Conservation (phyloP, 2,888 invertebrate genomes). For the Stratiomys singularior region DNA sequence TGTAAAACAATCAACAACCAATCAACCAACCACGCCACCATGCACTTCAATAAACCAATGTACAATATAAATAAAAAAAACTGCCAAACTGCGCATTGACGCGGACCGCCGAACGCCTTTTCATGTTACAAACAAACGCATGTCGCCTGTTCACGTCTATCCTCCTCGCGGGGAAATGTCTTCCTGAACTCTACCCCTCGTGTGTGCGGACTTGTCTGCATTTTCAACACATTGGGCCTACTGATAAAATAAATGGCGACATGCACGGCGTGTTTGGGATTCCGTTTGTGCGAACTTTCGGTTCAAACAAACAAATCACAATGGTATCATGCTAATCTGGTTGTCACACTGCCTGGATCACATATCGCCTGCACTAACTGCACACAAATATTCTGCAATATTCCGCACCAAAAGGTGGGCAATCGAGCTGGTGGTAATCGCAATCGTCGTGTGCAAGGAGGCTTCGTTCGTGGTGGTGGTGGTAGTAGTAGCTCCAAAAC, state of each 20-base stretch:
- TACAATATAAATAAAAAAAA: too few relatives aligned
- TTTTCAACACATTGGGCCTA: constrained; percentile 12
- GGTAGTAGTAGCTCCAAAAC: constrained; percentile 62
- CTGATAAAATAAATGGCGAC: constrained; percentile 4
- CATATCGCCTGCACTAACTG: constrained; percentile 3
- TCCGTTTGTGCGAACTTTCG: constrained; percentile 27
- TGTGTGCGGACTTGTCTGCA: constrained; percentile 21
- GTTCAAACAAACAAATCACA: constrained; percentile 29
- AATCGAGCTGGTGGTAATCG: constrained; percentile 65
- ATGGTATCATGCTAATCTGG: background rate
- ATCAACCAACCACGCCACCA: constrained; percentile 13
- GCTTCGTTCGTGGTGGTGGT: constrained; percentile 65
- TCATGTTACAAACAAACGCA: background rate
- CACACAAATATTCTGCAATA: constrained; percentile 33
- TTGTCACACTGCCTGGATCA: constrained; percentile 37
- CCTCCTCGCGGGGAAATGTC: constrained; percentile 24
- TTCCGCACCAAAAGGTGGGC: constrained; percentile 62
- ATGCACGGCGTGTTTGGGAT: constrained; percentile 25
- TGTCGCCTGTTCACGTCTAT: background rate
- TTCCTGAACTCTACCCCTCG: constrained; percentile 2
- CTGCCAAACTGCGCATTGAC: constrained; percentile 32
- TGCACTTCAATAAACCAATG: constrained; percentile 14
- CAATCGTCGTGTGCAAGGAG: constrained; percentile 62
- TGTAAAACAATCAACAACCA: constrained; percentile 41
- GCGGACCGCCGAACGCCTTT: constrained; percentile 22